phyloP scores from a whole-genome alignment of 1,140 invertebrate genomes.

The Piezodorus guildinii region DNA sequence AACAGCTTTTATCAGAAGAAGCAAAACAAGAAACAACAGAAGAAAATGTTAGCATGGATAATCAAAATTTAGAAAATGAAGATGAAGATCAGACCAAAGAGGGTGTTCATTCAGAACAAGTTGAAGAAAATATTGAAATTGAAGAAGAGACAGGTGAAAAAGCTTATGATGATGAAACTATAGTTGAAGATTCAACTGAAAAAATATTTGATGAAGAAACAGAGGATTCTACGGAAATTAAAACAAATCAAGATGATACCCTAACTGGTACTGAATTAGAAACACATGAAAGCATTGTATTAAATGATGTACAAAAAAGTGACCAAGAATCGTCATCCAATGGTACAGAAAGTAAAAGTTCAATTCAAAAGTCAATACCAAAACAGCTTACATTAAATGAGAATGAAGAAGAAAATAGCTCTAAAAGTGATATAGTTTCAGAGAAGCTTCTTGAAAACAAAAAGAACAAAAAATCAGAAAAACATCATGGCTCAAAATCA shows the following conservation, averaged over 20 bases:
- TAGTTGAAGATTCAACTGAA: slow-evolving; percentile 11
- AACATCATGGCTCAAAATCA: too few relatives aligned
- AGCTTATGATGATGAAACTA: slow-evolving; percentile 14
- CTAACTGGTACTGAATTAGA: neutral
- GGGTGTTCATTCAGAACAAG: neutral
- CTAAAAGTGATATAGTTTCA: too few relatives aligned
- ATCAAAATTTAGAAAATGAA: neutral
- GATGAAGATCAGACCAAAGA: neutral
- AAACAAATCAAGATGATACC: neutral
- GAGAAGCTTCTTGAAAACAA: too few relatives aligned
- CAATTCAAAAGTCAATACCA: too few relatives aligned
- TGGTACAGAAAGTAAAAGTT: too few relatives aligned
- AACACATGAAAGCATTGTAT: neutral
- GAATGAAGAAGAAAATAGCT: too few relatives aligned
- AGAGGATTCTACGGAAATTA: neutral
- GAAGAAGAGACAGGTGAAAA: slow-evolving; percentile 23
- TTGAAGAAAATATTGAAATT: slow-evolving; percentile 20
- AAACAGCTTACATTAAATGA: too few relatives aligned
- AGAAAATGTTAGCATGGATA: neutral
- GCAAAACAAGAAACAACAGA: neutral
- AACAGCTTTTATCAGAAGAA: neutral
- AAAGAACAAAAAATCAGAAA: too few relatives aligned
- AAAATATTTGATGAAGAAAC: neutral
- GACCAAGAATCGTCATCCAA: neutral
- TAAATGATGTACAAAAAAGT: neutral